Conservation (phyloP, 1,140 invertebrate species). For the Delia radicum region DNA sequence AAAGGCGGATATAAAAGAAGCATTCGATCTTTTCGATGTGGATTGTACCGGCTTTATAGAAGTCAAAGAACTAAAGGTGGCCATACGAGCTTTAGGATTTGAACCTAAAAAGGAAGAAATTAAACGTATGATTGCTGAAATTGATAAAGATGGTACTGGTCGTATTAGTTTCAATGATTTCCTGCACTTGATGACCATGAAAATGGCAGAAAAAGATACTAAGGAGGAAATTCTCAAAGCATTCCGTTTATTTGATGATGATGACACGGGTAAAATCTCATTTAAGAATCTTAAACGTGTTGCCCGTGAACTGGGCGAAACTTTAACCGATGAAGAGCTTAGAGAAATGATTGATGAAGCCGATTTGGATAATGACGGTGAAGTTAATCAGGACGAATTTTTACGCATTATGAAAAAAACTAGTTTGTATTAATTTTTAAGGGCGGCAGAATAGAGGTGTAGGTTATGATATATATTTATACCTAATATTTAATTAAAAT, state of each 20-base stretch:
- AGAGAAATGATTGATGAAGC: slow-evolving; percentile 99
- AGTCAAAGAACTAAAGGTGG: slow-evolving; percentile 91
- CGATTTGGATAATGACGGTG: slow-evolving; percentile 92
- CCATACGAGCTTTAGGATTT: slow-evolving; percentile 89
- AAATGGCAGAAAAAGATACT: slow-evolving; percentile 94
- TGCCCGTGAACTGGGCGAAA: slow-evolving; percentile 92
- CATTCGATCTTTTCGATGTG: slow-evolving; percentile 93
- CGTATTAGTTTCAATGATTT: slow-evolving; percentile 90
- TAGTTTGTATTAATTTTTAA: slow-evolving; percentile 77
- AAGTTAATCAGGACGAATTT: slow-evolving; percentile 95
- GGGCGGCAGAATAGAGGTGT: background rate
- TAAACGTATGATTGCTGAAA: slow-evolving; percentile 88
- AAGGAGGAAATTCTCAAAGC: slow-evolving; percentile 96
- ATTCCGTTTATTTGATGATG: slow-evolving; percentile 93
- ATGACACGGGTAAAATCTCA: slow-evolving; percentile 91
- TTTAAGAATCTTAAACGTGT: slow-evolving; percentile 95
- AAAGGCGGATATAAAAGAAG: slow-evolving; percentile 90
- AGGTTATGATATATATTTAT: background rate
- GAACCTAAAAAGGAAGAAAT: slow-evolving; percentile 97
- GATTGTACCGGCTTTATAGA: slow-evolving; percentile 85
- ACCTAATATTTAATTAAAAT: background rate
- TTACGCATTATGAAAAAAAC: slow-evolving; percentile 97
- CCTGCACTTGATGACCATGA: slow-evolving; percentile 85
- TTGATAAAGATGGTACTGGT: slow-evolving; percentile 84
- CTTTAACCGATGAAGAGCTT: slow-evolving; percentile 92